Base-by-base conservation (phyloP, 2,888 invertebrate species). In the Cyrtodaria siliqua region DNA sequence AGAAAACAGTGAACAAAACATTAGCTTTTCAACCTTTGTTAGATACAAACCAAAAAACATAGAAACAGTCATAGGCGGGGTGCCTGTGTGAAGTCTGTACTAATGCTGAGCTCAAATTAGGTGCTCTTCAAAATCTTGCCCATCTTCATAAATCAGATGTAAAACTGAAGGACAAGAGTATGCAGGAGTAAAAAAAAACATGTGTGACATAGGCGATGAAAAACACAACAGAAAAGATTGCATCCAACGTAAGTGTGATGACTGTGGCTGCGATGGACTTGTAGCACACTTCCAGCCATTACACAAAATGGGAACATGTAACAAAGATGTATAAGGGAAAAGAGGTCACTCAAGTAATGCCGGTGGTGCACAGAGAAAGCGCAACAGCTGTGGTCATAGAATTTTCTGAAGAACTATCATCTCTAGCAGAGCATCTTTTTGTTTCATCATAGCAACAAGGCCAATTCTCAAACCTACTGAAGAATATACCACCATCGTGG, bases 91-190 rank as follows among this genome's bases (percentile, higher is more conserved):
- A 66, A n/a, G n/a, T n/a, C n/a, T n/a, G n/a, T n/a, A n/a, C n/a
- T n/a, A n/a, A n/a, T n/a, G n/a, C n/a, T n/a, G 77, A 77, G 12
- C 40, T 81, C 3, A 73, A 72, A n/a, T 20, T 77, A 8, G 50
- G n/a, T n/a, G n/a, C n/a, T n/a, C n/a, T n/a, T n/a, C n/a, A n/a
- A n/a, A n/a, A n/a, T n/a, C n/a, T n/a, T n/a, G n/a, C n/a, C n/a
- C n/a, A n/a, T n/a, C n/a, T n/a, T n/a, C n/a, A n/a, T n/a, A n/a
- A n/a, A n/a, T n/a, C n/a, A n/a, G n/a, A n/a, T n/a, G n/a, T n/a
- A n/a, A n/a, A n/a, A n/a, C n/a, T n/a, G n/a, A n/a, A n/a, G n/a
- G n/a, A n/a, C n/a, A n/a, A n/a, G n/a, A n/a, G n/a, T n/a, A n/a
- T n/a, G n/a, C n/a, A n/a, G n/a, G n/a, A n/a, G n/a, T n/a, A n/a